These are phyloP conservation scores for Lacerta bilineata DNA, from an alignment of 2,797 vertebrate species.

Conservation along the genomic window DNA sequence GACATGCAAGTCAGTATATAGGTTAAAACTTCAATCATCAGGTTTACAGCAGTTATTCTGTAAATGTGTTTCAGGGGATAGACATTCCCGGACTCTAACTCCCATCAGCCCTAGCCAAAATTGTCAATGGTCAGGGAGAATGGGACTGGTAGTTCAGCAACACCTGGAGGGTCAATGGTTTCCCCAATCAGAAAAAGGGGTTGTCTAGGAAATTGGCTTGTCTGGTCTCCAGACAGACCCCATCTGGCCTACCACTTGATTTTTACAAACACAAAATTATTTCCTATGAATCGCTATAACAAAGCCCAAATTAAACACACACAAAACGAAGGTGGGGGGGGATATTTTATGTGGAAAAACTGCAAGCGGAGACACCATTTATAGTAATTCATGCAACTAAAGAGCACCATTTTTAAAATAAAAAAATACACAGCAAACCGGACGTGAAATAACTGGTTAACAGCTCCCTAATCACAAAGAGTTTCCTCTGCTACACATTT, in stretches of 20 bases:
- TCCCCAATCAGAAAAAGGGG: slow-evolving; percentile 20
- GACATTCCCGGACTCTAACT: no score
- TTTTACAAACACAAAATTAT: slow-evolving; percentile 55
- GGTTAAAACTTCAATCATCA: not conserved
- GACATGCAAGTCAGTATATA: not conserved
- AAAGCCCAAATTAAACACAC: slow-evolving; percentile 48
- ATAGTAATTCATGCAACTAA: slow-evolving; percentile 74
- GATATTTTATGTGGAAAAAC: slow-evolving; percentile 65
- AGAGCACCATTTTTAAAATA: slow-evolving; percentile 72
- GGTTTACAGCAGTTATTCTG: no score
- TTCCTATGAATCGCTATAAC: slow-evolving; percentile 30
- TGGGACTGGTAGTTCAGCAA: no score
- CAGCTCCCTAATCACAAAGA: slow-evolving; percentile 75
- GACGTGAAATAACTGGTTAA: slow-evolving; percentile 78
- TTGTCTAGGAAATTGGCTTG: slow-evolving; percentile 24
- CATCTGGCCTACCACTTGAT: slow-evolving; percentile 41
- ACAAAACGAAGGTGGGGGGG: slow-evolving; percentile 54
- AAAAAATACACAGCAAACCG: slow-evolving; percentile 75
- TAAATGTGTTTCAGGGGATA: no score
- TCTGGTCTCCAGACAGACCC: not conserved
- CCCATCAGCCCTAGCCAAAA: no score
- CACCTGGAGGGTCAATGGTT: no score
- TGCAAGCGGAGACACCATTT: slow-evolving; percentile 66
- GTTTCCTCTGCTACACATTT: slow-evolving; percentile 78
- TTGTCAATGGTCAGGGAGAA: no score